Evolutionary conservation across 2,888 invertebrate genomes (phyloP).

Genomic region (Epinotia demarniana): DNA sequence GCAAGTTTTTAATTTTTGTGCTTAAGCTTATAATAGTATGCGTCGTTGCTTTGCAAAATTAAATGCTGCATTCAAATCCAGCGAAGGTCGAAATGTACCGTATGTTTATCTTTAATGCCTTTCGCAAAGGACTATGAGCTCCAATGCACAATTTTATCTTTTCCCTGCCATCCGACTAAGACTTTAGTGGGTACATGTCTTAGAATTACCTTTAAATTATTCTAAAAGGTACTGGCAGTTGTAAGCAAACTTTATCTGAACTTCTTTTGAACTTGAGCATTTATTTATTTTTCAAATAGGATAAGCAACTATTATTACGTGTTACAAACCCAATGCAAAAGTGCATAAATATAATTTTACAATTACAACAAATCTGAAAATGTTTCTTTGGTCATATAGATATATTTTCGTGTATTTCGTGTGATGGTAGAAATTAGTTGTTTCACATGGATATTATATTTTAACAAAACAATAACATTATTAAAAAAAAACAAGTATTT

Average conservation of each 20-base stretch:
- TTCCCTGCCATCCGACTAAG: neutral
- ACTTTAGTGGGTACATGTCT: slow-evolving; percentile 1
- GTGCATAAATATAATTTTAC: too few relatives aligned
- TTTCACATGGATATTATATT: too few relatives aligned
- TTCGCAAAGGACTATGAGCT: slow-evolving; percentile 15
- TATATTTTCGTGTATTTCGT: too few relatives aligned
- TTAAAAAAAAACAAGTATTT: too few relatives aligned
- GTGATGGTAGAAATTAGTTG: too few relatives aligned
- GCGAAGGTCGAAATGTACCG: slow-evolving; percentile 38
- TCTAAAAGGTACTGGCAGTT: neutral
- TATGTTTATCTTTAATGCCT: slow-evolving; percentile 43
- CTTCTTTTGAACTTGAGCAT: neutral
- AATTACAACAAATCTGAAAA: too few relatives aligned
- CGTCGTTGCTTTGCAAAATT: neutral
- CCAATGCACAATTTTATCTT: slow-evolving; percentile 28
- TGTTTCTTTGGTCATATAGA: too few relatives aligned
- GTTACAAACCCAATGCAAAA: too few relatives aligned
- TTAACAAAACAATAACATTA: too few relatives aligned
- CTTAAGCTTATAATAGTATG: neutral
- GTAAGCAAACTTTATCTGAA: neutral
- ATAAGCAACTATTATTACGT: too few relatives aligned
- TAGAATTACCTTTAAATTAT: slow-evolving; percentile 8
- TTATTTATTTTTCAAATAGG: too few relatives aligned
- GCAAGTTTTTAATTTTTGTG: neutral
- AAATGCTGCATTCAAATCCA: slow-evolving; percentile 32